A percentile compares a stretch with the other conserved stretches of the same genome.
phyloP scores from a whole-genome alignment of 2,797 vertebrate species.

The Rhodeus uyekii region DNA sequence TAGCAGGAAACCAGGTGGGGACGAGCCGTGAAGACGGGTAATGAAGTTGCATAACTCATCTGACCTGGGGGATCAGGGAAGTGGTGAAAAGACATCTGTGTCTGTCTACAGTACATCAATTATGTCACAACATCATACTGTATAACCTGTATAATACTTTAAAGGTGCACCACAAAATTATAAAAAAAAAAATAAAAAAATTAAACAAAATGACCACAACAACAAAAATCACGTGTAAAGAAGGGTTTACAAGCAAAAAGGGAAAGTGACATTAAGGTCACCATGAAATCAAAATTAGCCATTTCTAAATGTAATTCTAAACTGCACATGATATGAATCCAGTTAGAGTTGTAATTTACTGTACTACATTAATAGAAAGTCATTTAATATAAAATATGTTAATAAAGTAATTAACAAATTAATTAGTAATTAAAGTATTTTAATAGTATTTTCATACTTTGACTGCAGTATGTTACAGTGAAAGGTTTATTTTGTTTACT shows the following conservation, averaged over 20 bases:
- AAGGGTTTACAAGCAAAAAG: background rate
- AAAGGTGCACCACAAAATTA: background rate
- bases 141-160: background rate
- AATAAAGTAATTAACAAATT: too few relatives aligned
- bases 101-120: background rate
- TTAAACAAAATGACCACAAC: background rate
- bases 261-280: background rate
- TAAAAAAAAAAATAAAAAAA: too few relatives aligned
- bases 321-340: too few relatives aligned
- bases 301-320: too few relatives aligned
- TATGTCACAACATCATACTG: background rate
- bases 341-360: too few relatives aligned
- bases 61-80: constrained; percentile 10
- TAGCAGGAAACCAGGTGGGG: constrained; percentile 53
- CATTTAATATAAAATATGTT: too few relatives aligned
- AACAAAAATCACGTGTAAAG: background rate
- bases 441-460: too few relatives aligned
- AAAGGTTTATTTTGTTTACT: background rate
- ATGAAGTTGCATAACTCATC: constrained; percentile 37
- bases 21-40: constrained; percentile 53
- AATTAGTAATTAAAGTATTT: too few relatives aligned
- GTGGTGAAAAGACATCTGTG: constrained; percentile 10
- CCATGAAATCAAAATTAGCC: background rate
- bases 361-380: too few relatives aligned
- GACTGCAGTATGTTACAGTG: too few relatives aligned